phyloP scores from a whole-genome alignment of 1,140 invertebrate species.

The Papilio dardanus region DNA sequence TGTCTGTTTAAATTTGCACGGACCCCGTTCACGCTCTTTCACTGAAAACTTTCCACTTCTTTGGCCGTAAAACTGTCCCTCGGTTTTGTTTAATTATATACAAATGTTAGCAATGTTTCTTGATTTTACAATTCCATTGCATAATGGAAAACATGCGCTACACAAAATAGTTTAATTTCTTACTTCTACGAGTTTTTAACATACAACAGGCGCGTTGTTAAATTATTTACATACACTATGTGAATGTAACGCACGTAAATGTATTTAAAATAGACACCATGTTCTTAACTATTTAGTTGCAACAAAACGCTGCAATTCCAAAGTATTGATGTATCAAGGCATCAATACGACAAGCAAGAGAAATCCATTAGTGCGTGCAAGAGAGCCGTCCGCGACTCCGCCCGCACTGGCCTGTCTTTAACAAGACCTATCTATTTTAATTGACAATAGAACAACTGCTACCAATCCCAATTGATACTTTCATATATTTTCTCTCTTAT shows the following conservation, averaged over 20 bases:
- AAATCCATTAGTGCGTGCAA: slow-evolving; percentile 72
- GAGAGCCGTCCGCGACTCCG: slow-evolving; percentile 52
- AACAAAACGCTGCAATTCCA: slow-evolving; percentile 56
- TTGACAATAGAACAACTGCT: background rate
- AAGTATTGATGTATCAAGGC: slow-evolving; percentile 31
- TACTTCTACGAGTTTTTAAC: background rate
- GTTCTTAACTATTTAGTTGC: background rate
- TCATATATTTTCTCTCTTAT: background rate
- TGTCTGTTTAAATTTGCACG: slow-evolving; percentile 59
- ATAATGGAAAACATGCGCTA: background rate
- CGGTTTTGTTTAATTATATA: slow-evolving; percentile 42
- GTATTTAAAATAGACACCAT: background rate
- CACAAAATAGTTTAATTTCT: background rate
- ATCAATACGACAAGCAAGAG: slow-evolving; percentile 65
- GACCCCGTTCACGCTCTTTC: slow-evolving; percentile 38
- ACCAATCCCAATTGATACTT: background rate
- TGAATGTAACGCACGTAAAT: background rate
- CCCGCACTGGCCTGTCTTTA: slow-evolving; percentile 25
- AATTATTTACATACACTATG: too few species aligned
- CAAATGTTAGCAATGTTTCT: slow-evolving; percentile 11
- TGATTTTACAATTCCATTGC: background rate
- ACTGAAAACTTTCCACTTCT: slow-evolving; percentile 44
- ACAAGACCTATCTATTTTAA: background rate
- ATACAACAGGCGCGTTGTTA: too few species aligned
- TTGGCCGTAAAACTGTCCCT: slow-evolving; percentile 41